A percentile compares a stretch with the other conserved stretches of the same genome.
These are phyloP conservation scores for Cynopterus sphinx DNA, from an alignment of 2,797 vertebrate genomes.

Conservation along the genomic window DNA sequence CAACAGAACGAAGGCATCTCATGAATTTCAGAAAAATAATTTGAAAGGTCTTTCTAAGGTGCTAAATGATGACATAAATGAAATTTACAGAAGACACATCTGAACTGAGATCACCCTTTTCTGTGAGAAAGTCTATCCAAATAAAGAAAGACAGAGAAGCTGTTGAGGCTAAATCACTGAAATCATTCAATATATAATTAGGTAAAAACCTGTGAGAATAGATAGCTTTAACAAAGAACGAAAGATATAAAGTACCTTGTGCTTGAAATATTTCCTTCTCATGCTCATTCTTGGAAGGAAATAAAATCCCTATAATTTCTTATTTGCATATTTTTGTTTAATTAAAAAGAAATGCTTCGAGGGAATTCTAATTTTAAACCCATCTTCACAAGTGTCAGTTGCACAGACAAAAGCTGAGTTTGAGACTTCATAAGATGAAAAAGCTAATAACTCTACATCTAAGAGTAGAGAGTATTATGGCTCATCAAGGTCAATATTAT, in stretches of 20 bases:
- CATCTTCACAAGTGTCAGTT: not conserved
- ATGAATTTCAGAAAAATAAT: conserved; percentile 45
- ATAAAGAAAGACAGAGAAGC: not conserved
- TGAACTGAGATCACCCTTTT: not conserved
- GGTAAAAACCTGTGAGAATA: not conserved
- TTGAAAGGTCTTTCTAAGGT: conserved; percentile 31
- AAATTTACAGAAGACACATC: conserved; percentile 45
- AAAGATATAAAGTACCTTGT: not conserved
- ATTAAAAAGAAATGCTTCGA: conserved; percentile 49
- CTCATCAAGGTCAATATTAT: not conserved
- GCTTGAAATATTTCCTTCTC: conserved; percentile 23
- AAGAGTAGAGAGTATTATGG: not conserved
- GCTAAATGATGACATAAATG: not conserved
- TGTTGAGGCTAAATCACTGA: not conserved
- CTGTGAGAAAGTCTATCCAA: conserved; percentile 26
- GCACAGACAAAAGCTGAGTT: not conserved
- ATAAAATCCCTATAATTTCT: not conserved
- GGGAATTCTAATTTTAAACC: conserved; percentile 25
- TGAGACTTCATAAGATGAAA: not conserved
- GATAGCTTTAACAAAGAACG: not conserved
- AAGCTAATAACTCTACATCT: not conserved
- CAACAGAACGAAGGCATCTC: not conserved
- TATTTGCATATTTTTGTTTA: conserved; percentile 45
- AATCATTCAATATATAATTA: conserved; percentile 49
- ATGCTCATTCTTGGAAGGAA: not conserved